Percentiles rank a stretch among this genome's conserved stretches.
These are phyloP conservation scores for Unio delphinus DNA, from an alignment of 2,888 invertebrate species.

Conservation along the genomic window DNA sequence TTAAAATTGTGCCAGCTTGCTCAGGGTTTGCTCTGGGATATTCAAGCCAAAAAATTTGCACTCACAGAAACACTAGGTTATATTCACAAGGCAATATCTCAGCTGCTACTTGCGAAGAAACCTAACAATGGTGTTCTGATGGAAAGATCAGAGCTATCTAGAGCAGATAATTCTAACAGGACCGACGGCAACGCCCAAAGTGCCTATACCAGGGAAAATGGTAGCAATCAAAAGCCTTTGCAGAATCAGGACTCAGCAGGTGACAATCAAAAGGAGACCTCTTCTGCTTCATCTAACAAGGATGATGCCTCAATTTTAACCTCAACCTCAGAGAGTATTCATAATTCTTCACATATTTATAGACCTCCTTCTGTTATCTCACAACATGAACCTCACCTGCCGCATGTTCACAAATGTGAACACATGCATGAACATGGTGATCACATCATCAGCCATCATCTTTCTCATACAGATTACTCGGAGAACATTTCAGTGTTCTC, in stretches of 20 bases:
- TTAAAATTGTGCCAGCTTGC: conserved; percentile 45
- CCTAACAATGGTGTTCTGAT: conserved; percentile 3
- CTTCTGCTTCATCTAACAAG: no score
- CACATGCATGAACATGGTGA: conserved; percentile 32
- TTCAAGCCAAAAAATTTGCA: conserved; percentile 60
- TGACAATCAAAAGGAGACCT: no score
- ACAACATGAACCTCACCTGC: not conserved
- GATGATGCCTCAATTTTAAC: no score
- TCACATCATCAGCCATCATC: conserved; percentile 30
- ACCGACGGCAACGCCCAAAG: not conserved
- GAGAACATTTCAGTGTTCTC: conserved; percentile 13
- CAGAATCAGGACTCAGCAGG: no score
- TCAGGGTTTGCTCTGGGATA: conserved; percentile 60
- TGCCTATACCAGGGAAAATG: no score
- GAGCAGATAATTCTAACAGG: conserved; percentile 2
- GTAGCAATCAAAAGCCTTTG: no score
- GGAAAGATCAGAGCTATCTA: conserved; percentile 13
- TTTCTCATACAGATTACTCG: conserved; percentile 9
- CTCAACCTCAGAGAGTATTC: no score
- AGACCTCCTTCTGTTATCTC: no score
- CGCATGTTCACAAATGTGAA: conserved; percentile 27
- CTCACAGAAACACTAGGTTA: conserved; percentile 62
- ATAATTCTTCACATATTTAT: no score
- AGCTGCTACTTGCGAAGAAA: conserved; percentile 53
- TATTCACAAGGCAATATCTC: conserved; percentile 62